Conservation (phyloP, 2,113 vertebrate species). For the Elephas maximus region DNA sequence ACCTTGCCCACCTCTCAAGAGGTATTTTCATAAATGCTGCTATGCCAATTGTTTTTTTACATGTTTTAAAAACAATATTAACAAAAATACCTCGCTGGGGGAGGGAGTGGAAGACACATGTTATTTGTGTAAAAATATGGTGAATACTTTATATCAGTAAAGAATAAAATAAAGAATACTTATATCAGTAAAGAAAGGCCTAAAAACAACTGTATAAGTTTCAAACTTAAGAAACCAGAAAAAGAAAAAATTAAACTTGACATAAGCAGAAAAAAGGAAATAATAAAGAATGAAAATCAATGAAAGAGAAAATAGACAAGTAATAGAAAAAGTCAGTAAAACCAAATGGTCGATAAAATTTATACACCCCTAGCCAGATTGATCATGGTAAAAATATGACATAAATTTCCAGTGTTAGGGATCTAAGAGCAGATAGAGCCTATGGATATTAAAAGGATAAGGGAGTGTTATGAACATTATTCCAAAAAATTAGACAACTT, state of each 20-base stretch:
- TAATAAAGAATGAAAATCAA: neutral
- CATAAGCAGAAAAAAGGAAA: slow-evolving; percentile 11
- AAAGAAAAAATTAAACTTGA: slow-evolving; percentile 15
- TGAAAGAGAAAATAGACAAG: neutral
- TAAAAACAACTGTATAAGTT: neutral
- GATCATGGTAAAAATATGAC: neutral
- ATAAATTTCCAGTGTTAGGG: neutral
- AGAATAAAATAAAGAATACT: neutral
- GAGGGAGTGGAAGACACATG: too few species aligned
- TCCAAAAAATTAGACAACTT: neutral
- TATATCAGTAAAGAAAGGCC: neutral
- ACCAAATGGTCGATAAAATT: neutral
- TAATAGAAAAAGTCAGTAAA: slow-evolving; percentile 22
- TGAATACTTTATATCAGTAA: neutral
- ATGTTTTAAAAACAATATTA: too few species aligned
- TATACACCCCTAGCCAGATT: neutral
- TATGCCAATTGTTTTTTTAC: too few species aligned
- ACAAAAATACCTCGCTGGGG: too few species aligned
- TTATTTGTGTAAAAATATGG: too few species aligned
- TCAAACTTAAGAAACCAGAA: neutral
- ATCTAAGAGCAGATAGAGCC: neutral
- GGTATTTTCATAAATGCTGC: too few species aligned
- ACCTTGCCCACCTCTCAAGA: too few species aligned
- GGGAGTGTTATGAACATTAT: neutral
- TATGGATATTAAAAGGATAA: neutral